Evolutionary conservation across 2,113 vertebrate species (phyloP), one percentile per base, ranked within the genome.

Genomic region (Halcyon malimbica): DNA sequence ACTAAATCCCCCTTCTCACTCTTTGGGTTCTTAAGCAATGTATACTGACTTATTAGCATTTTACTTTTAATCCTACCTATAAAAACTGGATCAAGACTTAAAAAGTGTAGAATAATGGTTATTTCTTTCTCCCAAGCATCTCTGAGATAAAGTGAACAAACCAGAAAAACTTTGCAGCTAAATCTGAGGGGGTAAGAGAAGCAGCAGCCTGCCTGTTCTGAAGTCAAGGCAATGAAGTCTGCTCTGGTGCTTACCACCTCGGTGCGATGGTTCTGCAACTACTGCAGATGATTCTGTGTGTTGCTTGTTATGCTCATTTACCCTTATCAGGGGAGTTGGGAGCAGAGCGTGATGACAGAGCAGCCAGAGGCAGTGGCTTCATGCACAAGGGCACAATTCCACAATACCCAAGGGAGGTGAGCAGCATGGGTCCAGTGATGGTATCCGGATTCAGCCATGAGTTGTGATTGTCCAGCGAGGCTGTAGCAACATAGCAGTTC

Each of bases 391-490:
- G 62, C 33, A 50, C 41, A 51, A 6, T 69, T 31, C 24, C 28
- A n/a, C 46, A 56, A 3, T n/a, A 46, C 13, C 24, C 29, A 29
- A 11, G 13, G 0, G 2, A 51, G 35, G 37, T 4, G 16, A 69
- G 81, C 56, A 68, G 71, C n/a, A 21, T 37, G 20, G 42, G 20
- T 56, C 48, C 17, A 10, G 56, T 13, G 62, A 21, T 53, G 11
- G 56, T 78, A 50, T 35, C 33, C 1, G 6, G 56, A 39, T 44
- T 74, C 48, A 75, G 20, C 42, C 23, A 11, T 51, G 65, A 79
- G 37, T 57, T 83, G 46, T 37, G 37, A 37, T 48, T 64, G 42
- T 37, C 37, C 1, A 0, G 3, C 0, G 0, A 59, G 29, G 44
- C 48, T 3, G 2, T 33, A 59, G 80, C 29, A 57, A 42, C 19